A percentile compares a stretch with the other conserved stretches of the same genome.
Evolutionary conservation across 1,140 invertebrate species (phyloP).

Genomic region (Matsumurasca onukii): DNA sequence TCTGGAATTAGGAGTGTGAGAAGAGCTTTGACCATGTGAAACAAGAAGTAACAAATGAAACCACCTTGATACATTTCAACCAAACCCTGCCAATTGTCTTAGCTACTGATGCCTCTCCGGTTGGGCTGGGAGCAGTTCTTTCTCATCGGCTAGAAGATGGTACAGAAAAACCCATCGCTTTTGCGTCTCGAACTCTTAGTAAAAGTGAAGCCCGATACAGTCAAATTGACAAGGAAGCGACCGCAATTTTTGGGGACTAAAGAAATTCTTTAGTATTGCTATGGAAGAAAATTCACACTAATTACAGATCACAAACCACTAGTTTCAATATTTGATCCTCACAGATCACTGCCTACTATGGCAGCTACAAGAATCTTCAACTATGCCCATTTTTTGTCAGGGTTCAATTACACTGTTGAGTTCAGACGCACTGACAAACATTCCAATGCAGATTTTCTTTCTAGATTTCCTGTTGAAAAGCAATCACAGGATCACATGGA

Average conservation of each 20-base stretch:
- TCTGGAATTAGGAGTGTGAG: neutral
- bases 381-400: too few species aligned
- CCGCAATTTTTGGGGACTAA: neutral
- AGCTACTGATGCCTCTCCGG: too few species aligned
- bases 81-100: too few species aligned
- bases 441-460: too few species aligned
- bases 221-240: neutral
- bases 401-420: neutral
- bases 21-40: constrained; percentile 49
- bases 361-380: neutral
- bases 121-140: too few species aligned
- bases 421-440: too few species aligned
- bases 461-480: too few species aligned
- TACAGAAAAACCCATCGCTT: too few species aligned
- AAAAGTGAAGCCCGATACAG: neutral
- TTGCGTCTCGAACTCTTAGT: too few species aligned
- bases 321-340: neutral
- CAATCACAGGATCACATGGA: too few species aligned
- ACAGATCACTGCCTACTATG: neutral
- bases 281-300: too few species aligned
- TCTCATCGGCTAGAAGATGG: too few species aligned
- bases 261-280: neutral
- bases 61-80: neutral
- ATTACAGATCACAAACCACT: neutral
- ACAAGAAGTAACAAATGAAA: constrained; percentile 36